Conservation (phyloP, 2,888 invertebrate species). For the Lacanobia oleracea region DNA sequence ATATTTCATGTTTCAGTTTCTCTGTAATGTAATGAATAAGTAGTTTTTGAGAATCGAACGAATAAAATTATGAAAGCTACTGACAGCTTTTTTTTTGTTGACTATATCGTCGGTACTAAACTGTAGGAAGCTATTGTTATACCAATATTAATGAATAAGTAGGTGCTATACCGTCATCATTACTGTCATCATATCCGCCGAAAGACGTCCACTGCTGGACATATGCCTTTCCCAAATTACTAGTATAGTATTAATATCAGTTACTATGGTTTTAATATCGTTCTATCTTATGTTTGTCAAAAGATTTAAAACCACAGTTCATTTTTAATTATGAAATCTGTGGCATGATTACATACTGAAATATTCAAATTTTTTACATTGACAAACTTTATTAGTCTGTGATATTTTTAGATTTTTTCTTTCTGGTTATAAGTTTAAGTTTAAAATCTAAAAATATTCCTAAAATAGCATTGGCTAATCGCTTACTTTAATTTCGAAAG, state of each 20-base stretch:
- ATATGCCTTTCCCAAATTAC: no score
- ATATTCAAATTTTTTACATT: not conserved
- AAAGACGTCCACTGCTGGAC: no score
- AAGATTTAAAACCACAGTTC: no score
- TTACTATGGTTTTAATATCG: no score
- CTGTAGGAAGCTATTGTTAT: no score
- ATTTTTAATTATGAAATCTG: not conserved
- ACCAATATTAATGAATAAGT: no score
- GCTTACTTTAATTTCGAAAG: not conserved
- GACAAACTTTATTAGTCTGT: not conserved
- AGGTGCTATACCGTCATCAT: no score
- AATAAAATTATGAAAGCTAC: not conserved
- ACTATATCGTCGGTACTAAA: not conserved
- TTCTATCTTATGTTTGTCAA: no score
- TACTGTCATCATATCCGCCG: no score
- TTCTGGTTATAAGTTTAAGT: not conserved
- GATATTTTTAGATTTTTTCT: not conserved
- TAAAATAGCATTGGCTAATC: not conserved
- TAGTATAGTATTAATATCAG: no score
- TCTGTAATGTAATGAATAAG: no score
- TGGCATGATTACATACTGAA: not conserved
- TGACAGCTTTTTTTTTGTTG: not conserved
- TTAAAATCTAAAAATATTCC: not conserved
- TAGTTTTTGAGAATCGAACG: no score
- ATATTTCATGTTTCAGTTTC: not conserved